Base-by-base conservation (phyloP, 2,888 invertebrate species). In the Heteromurus nitidus region DNA sequence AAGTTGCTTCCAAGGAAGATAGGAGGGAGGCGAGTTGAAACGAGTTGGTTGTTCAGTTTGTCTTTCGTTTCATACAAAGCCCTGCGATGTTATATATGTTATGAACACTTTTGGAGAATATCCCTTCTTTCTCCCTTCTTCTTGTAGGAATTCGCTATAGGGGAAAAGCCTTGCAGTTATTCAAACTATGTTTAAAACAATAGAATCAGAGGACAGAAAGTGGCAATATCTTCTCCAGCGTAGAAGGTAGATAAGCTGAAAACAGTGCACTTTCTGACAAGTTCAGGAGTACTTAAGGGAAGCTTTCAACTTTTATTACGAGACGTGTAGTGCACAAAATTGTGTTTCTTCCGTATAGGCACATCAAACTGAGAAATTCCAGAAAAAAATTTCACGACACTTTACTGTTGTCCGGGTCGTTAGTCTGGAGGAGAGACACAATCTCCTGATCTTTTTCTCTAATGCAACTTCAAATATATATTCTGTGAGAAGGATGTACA, bases 181-280 rank as follows among this genome's bases (percentile, higher is more conserved):
- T 36, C 36, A 36, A 36, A 36, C 7, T 36, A n/a, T n/a, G n/a
- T n/a, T n/a, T n/a, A n/a, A n/a, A 47, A 42, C 24, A 28, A 18
- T 9, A 31, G 22, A 30, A 26, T 30, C 1, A 11, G 2, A 16
- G 44, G 3, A 18, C 20, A n/a, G 42, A 26, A 18, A 36, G 36
- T 22, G 30, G 47, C 24, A 26, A 30, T 36, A 36, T n/a, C 55
- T 22, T 18, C 16, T 64, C 2, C 60, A n/a, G 47, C 47, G 3
- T 3, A 28, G 20, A 20, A 67, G n/a, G 31, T 36, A 73, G 74
- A 74, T 74, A 74, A 76, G 76, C 76, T 11, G 16, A 42, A 26
- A 65, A 64, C 30, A 28, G 20, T 70, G 70, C 79, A 79, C 79
- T 79, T 77, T 77, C 26, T 79, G 79, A 79, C 79, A 79, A 72